phyloP scores from a whole-genome alignment of 2,113 vertebrate genomes.

The Siniperca knerii region DNA sequence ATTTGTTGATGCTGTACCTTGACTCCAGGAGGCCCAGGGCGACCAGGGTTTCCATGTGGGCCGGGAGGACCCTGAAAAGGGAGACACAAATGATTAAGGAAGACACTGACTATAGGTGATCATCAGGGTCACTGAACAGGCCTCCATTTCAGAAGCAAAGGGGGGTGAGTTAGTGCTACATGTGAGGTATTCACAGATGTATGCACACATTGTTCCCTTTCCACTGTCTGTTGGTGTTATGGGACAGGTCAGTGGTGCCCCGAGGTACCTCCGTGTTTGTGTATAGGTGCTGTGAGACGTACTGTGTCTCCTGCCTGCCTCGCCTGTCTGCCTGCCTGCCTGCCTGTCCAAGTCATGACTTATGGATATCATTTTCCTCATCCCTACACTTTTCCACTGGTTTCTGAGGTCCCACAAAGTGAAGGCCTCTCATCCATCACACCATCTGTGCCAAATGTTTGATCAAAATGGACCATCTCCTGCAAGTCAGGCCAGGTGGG shows the following conservation, averaged over 20 bases:
- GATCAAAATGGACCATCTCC: slow-evolving; percentile 8
- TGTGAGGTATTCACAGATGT: slow-evolving; percentile 42
- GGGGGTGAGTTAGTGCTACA: neutral
- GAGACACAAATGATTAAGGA: slow-evolving; percentile 49
- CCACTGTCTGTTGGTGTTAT: slow-evolving; percentile 13
- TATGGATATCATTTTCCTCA: slow-evolving; percentile 82
- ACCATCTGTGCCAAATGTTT: slow-evolving; percentile 34
- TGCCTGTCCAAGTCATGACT: slow-evolving; percentile 70
- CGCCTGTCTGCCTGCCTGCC: slow-evolving; percentile 32
- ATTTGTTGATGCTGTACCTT: slow-evolving; percentile 84
- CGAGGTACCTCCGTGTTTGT: slow-evolving; percentile 39
- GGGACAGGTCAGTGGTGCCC: slow-evolving; percentile 43
- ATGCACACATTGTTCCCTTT: slow-evolving; percentile 9
- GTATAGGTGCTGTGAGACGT: slow-evolving; percentile 47
- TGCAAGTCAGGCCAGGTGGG: slow-evolving; percentile 17
- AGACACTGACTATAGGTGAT: slow-evolving; percentile 34
- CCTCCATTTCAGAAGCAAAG: slow-evolving; percentile 3
- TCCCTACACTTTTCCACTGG: slow-evolving; percentile 68
- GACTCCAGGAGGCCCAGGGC: slow-evolving; percentile 86
- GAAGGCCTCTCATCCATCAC: slow-evolving; percentile 67
- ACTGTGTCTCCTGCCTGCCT: slow-evolving; percentile 51
- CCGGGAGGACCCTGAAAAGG: slow-evolving; percentile 91
- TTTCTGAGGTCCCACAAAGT: slow-evolving; percentile 52
- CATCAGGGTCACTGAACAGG: slow-evolving; percentile 16
- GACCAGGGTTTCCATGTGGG: slow-evolving; percentile 94